Evolutionary conservation across 2,113 vertebrate genomes (phyloP).

Genomic region (Oncorhynchus gorbuscha): DNA sequence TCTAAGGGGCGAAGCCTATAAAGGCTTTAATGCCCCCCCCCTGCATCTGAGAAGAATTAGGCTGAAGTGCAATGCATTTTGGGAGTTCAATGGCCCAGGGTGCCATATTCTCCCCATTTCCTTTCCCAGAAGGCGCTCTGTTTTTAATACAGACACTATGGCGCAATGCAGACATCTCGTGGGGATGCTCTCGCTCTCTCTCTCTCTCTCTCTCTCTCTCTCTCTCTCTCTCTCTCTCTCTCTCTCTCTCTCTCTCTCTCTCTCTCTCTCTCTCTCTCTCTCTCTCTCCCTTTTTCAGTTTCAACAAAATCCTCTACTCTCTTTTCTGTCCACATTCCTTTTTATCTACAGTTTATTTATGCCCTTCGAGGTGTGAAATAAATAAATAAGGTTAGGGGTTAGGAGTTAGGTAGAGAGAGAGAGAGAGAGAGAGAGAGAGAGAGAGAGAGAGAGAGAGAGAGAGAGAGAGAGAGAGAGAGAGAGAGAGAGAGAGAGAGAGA

Average conservation of each 20-base stretch:
- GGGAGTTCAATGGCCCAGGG: conserved; percentile 58
- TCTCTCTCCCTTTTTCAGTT: conserved; percentile 19
- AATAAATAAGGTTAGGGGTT: not conserved
- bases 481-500: not conserved
- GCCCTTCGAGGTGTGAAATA: conserved; percentile 21
- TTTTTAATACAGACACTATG: conserved; percentile 52
- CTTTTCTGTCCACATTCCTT: conserved; percentile 6
- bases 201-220: conserved; percentile 25
- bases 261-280: conserved; percentile 25
- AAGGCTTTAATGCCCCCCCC: conserved; percentile 70
- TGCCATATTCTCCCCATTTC: conserved; percentile 52
- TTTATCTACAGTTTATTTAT: conserved; percentile 27
- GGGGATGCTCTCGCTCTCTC: conserved; percentile 47
- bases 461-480: not conserved
- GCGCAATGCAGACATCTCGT: conserved; percentile 45
- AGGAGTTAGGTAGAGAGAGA: conserved; percentile 20
- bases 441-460: conserved; percentile 8
- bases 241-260: conserved; percentile 30
- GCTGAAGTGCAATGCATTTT: conserved; percentile 51
- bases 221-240: conserved; percentile 26
- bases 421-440: not conserved
- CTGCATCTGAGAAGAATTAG: conserved; percentile 61
- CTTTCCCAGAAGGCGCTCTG: conserved; percentile 55
- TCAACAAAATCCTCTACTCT: too few relatives aligned
- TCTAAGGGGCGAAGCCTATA: conserved; percentile 66